Conservation (phyloP, 2,797 vertebrate species). For the Gambelia wislizenii region DNA sequence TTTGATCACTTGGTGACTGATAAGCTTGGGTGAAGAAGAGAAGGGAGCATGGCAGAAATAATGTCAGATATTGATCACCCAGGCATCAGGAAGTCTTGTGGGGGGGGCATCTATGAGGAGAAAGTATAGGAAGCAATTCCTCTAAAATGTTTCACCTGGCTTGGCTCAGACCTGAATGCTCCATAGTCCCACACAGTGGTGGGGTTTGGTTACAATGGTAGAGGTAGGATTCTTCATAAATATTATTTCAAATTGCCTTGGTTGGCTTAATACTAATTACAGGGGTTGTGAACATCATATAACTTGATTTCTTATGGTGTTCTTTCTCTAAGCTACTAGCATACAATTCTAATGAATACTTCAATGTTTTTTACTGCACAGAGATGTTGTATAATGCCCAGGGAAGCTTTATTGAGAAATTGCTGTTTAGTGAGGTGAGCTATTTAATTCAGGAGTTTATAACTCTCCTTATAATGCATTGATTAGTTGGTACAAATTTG, state of each 20-base stretch:
- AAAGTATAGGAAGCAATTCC: not conserved
- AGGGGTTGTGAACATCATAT: not conserved
- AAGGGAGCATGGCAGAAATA: not conserved
- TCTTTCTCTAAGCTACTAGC: not conserved
- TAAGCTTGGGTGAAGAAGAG: not conserved
- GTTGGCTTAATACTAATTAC: not conserved
- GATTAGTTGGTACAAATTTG: not conserved
- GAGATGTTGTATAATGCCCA: not conserved
- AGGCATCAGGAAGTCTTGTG: not conserved
- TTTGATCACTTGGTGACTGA: not conserved
- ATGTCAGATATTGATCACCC: not conserved
- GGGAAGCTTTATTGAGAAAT: not conserved
- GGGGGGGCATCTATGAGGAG: not conserved
- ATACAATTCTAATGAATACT: not conserved
- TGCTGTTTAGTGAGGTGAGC: conserved; percentile 11
- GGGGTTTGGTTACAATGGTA: not conserved
- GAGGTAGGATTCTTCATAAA: not conserved
- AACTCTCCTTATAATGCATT: not conserved
- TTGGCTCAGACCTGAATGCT: not conserved
- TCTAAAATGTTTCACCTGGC: not conserved
- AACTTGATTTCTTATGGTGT: not conserved
- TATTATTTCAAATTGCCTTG: not conserved
- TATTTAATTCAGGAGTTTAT: not conserved
- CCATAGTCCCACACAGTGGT: not conserved
- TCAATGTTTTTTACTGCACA: not conserved